Percentiles rank a stretch among this genome's conserved stretches.
Evolutionary conservation across 2,888 invertebrate genomes (phyloP).

Genomic region (Tipula helvola): DNA sequence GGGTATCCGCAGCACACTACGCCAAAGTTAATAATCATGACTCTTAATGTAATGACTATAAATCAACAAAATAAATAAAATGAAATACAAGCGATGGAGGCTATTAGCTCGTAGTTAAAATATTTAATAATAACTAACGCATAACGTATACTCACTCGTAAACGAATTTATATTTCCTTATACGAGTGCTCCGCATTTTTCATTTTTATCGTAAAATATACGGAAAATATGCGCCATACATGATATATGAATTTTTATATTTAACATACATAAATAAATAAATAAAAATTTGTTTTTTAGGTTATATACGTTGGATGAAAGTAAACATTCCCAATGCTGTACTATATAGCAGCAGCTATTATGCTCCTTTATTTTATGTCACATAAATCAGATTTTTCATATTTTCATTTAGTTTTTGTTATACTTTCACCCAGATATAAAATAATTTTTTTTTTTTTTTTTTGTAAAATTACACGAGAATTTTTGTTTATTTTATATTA

Average conservation of each 20-base stretch:
- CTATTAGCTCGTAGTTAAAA: background rate
- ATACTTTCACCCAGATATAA: background rate
- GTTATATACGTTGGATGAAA: background rate
- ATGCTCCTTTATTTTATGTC: background rate
- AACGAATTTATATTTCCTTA: background rate
- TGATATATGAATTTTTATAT: slow-evolving; percentile 4
- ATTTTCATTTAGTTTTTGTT: background rate
- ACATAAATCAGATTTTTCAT: slow-evolving; percentile 1
- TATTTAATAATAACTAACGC: background rate
- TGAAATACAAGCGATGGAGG: background rate
- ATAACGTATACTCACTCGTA: background rate
- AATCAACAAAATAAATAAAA: background rate
- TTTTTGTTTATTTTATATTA: background rate
- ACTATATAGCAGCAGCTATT: background rate
- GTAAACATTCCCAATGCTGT: background rate
- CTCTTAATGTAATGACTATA: background rate
- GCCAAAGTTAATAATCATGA: background rate
- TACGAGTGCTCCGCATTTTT: background rate
- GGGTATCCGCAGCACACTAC: background rate
- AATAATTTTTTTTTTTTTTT: no score
- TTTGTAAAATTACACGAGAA: background rate
- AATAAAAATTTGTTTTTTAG: background rate
- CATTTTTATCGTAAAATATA: background rate
- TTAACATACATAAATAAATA: background rate
- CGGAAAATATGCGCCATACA: background rate